Base-by-base conservation (phyloP, 2,888 invertebrate species). In the Sicus ferrugineus region DNA sequence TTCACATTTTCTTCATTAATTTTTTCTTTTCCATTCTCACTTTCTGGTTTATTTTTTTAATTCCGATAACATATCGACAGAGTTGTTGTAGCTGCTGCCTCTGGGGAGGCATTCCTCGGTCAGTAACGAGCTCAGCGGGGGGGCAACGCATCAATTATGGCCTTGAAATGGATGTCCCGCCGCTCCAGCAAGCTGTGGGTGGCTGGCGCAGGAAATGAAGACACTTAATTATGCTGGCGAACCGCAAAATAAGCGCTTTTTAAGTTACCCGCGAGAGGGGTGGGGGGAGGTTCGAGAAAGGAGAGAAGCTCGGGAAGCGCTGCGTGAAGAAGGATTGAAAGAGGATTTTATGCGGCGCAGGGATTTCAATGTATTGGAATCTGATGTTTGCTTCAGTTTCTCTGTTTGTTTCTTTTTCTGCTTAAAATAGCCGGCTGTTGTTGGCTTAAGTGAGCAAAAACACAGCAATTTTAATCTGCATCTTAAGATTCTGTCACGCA, bases 81-180 rank as follows among this genome's bases (percentile, higher is more conserved):
- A 2, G 2, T 42, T 9, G n/a, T n/a, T n/a, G 19, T 21, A 23
- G 42, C n/a, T 11, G 38, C 14, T 21, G 61, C 16, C 61, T 38
- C 42, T 21, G 16, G 61, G 61, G 61, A 23, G 3, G 34, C 42
- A 34, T 61, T 61, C n/a, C n/a, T n/a, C 21, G 21, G 26, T 9
- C 34, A 26, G 46, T 14, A 21, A 59, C 11, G 52, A 19, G 16
- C 4, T 26, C 14, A 19, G 59, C 7, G 34, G 14, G 31, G 11
- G 7, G 7, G 38, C 38, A 46, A n/a, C 16, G 21, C 42, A 61
- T 61, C 23, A 61, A 61, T 61, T 14, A 42, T 42, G 61, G 31
- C 61, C 61, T 61, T 61, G 61, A 61, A 61, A 19, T 34, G 52
- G 14, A 19, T 11, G 31, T 4, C 31, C 11, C 0, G 19, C 38